A percentile compares a stretch with the other conserved stretches of the same genome.
Evolutionary conservation across 1,140 invertebrate species (phyloP).

Genomic region (Drosophila kikkawai): DNA sequence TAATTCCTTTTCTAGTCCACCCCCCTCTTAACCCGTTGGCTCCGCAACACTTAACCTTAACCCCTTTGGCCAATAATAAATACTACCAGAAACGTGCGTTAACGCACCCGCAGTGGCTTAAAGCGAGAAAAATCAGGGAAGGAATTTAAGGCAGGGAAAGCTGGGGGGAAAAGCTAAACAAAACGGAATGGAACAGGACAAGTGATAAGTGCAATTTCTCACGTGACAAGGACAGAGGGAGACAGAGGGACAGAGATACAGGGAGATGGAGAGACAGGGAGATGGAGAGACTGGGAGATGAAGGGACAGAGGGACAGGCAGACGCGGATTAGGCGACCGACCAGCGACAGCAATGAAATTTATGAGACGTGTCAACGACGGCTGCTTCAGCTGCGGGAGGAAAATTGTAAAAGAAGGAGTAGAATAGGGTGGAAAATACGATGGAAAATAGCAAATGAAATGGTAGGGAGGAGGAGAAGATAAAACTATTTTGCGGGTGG

Average conservation of each 20-base stretch:
- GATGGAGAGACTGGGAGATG: conserved; percentile 36
- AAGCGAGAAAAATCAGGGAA: conserved; percentile 27
- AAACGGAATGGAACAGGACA: conserved; percentile 26
- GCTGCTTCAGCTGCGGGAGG: conserved; percentile 18
- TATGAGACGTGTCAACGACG: conserved; percentile 69
- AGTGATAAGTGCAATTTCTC: conserved; percentile 76
- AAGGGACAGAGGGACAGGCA: conserved; percentile 2
- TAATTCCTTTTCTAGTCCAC: neutral
- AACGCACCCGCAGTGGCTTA: conserved; percentile 21
- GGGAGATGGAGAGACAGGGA: neutral
- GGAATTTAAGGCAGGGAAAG: conserved; percentile 5
- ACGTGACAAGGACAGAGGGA: conserved; percentile 57
- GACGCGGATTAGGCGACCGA: conserved; percentile 68
- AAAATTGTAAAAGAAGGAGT: neutral
- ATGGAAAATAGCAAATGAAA: neutral
- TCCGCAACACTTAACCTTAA: neutral
- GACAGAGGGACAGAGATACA: conserved; percentile 9
- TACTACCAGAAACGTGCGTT: conserved; percentile 26
- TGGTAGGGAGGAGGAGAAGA: neutral
- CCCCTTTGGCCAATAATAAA: conserved; percentile 4
- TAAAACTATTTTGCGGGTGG: conserved; percentile 11
- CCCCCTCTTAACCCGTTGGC: neutral
- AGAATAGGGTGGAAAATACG: neutral
- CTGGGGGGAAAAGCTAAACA: neutral
- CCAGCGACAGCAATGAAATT: conserved; percentile 72